Evolutionary conservation across 2,888 invertebrate species (phyloP).

Genomic region (Trichogramma evanescens): DNA sequence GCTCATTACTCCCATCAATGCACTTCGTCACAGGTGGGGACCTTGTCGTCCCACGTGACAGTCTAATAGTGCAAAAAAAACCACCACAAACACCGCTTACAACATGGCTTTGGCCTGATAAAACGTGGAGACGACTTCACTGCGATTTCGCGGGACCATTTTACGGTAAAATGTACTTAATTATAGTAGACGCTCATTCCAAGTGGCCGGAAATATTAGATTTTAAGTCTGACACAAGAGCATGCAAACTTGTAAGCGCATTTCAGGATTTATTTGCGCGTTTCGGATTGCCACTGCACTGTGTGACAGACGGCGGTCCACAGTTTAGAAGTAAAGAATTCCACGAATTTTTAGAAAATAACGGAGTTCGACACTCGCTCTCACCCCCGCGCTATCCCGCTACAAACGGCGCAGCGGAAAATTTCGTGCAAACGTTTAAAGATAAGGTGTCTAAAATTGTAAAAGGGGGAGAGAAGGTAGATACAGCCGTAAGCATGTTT

Average conservation of each 20-base stretch:
- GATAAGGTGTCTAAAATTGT: background rate
- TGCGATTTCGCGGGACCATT: conserved; percentile 25
- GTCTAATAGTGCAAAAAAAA: conserved; percentile 17
- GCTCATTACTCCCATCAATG: too few relatives aligned
- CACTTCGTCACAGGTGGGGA: too few relatives aligned
- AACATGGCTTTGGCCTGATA: conserved; percentile 17
- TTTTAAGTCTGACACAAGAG: conserved; percentile 16
- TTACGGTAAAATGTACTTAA: conserved; percentile 22
- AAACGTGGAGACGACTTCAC: conserved; percentile 22
- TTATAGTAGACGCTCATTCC: conserved; percentile 26
- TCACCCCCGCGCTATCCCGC: conserved; percentile 10
- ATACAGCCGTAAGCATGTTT: background rate
- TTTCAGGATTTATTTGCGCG: conserved; percentile 12
- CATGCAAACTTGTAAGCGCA: conserved; percentile 12
- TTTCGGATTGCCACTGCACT: conserved; percentile 20
- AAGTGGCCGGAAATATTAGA: conserved; percentile 27
- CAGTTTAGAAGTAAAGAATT: conserved; percentile 18
- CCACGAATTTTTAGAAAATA: conserved; percentile 13
- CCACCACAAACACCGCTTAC: conserved; percentile 20
- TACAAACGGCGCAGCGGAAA: conserved; percentile 13
- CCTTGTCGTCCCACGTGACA: too few relatives aligned
- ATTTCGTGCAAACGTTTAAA: conserved; percentile 12
- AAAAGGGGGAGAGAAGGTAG: background rate
- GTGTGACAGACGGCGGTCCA: conserved; percentile 24
- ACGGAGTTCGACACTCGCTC: conserved; percentile 19